These are phyloP conservation scores for Leucozona laternaria DNA, from an alignment of 2,888 invertebrate genomes.

Conservation along the genomic window DNA sequence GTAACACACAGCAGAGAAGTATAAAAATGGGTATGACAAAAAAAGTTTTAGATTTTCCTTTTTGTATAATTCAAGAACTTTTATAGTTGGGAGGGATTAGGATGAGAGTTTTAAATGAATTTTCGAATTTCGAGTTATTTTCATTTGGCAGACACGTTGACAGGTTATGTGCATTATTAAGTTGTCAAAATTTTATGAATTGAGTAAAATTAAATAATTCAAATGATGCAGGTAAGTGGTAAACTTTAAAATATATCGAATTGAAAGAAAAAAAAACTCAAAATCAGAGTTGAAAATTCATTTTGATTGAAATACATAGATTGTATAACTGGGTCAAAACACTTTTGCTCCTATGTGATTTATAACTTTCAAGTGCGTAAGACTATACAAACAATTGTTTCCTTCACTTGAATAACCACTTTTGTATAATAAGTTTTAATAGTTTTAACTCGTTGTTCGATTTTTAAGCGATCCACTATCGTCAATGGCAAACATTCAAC, in stretches of 20 bases:
- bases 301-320: too few relatives aligned
- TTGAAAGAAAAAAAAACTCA: neutral
- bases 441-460: too few relatives aligned
- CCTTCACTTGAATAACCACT: too few relatives aligned
- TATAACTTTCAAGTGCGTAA: too few relatives aligned
- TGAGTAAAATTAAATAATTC: neutral
- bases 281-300: too few relatives aligned
- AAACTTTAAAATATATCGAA: neutral
- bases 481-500: too few relatives aligned
- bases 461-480: too few relatives aligned
- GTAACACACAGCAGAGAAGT: conserved; percentile 5
- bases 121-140: neutral
- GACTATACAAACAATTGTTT: too few relatives aligned
- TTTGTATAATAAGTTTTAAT: too few relatives aligned
- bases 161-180: neutral
- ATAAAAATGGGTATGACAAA: neutral
- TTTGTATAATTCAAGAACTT: neutral
- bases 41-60: neutral
- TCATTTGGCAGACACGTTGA: neutral
- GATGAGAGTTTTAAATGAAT: conserved; percentile 14
- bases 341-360: too few relatives aligned
- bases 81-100: neutral
- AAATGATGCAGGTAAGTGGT: neutral
- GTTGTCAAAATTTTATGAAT: neutral
- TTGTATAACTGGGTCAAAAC: too few relatives aligned